These are phyloP conservation scores for Idaea aversata DNA, from an alignment of 2,888 invertebrate genomes.

Conservation along the genomic window DNA sequence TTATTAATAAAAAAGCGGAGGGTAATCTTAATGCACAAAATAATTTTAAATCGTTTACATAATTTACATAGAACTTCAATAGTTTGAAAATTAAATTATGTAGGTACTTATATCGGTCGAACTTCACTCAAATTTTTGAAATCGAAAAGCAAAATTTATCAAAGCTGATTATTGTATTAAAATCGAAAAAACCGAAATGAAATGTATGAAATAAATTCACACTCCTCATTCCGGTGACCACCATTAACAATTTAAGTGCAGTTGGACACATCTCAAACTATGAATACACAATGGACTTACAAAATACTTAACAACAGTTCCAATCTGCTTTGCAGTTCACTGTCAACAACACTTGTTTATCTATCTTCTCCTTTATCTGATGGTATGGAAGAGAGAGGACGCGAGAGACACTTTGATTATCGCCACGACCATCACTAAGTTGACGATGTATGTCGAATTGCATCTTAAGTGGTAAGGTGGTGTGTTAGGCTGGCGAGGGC, in stretches of 20 bases:
- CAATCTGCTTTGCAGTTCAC: conserved; percentile 77
- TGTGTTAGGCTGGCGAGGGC: conserved; percentile 73
- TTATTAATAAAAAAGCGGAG: conserved; percentile 22
- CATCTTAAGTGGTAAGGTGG: conserved; percentile 80
- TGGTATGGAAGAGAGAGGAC: conserved; percentile 76
- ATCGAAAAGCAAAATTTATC: conserved; percentile 58
- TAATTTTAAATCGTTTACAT: neutral
- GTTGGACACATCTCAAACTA: conserved; percentile 74
- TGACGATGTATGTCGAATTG: conserved; percentile 81
- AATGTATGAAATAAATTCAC: conserved; percentile 33
- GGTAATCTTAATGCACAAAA: conserved; percentile 7
- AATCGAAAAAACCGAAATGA: conserved; percentile 48
- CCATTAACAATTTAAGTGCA: conserved; percentile 79
- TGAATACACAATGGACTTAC: conserved; percentile 66
- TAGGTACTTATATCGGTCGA: conserved; percentile 52
- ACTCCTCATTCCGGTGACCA: conserved; percentile 59
- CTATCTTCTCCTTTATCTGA: conserved; percentile 74
- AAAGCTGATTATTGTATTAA: conserved; percentile 53
- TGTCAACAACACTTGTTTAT: conserved; percentile 70
- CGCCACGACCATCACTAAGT: conserved; percentile 76
- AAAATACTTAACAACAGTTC: conserved; percentile 77
- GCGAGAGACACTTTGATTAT: conserved; percentile 76
- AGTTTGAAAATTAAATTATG: conserved; percentile 7
- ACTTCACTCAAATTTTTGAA: conserved; percentile 72
- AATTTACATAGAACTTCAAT: neutral